Percentiles rank a stretch among this genome's conserved stretches.
These are phyloP conservation scores for Caenorhabditis plicata DNA, from an alignment of 2,888 invertebrate genomes.

Conservation along the genomic window DNA sequence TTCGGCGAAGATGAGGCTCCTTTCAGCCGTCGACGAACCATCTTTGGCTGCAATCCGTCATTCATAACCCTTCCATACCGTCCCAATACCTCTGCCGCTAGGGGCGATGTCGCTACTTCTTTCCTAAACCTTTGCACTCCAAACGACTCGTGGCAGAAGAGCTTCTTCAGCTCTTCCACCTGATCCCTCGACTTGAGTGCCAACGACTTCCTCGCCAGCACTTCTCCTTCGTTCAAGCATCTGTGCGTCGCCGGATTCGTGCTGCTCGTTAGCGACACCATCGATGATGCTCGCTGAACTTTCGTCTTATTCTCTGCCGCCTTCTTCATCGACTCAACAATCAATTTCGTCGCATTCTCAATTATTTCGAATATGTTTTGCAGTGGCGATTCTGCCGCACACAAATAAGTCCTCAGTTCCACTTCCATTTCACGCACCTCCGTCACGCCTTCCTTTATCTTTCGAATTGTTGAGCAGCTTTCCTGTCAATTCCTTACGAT, in stretches of 20 bases:
- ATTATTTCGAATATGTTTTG: slow-evolving; percentile 23
- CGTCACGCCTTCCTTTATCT: slow-evolving; percentile 13
- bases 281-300: slow-evolving; percentile 18
- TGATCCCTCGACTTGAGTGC: slow-evolving; percentile 23
- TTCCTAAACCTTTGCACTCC: slow-evolving; percentile 12
- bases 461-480: no score
- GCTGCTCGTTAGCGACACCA: slow-evolving; percentile 14
- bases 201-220: slow-evolving; percentile 21
- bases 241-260: slow-evolving; percentile 4
- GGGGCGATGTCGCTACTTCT: slow-evolving; percentile 8
- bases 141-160: slow-evolving; percentile 19
- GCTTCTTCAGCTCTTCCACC: slow-evolving; percentile 24
- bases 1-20: no score
- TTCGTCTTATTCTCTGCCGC: slow-evolving; percentile 13
- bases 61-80: no score
- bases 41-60: no score
- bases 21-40: no score
- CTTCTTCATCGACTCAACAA: slow-evolving; percentile 21
- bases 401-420: slow-evolving; percentile 19
- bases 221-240: slow-evolving; percentile 21
- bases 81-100: slow-evolving; percentile 5
- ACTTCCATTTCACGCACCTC: slow-evolving; percentile 17
- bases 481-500: neutral
- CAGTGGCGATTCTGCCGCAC: slow-evolving; percentile 18
- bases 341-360: slow-evolving; percentile 23